Base-by-base conservation (phyloP, 1,140 invertebrate species). In the Aphelinus certus region DNA sequence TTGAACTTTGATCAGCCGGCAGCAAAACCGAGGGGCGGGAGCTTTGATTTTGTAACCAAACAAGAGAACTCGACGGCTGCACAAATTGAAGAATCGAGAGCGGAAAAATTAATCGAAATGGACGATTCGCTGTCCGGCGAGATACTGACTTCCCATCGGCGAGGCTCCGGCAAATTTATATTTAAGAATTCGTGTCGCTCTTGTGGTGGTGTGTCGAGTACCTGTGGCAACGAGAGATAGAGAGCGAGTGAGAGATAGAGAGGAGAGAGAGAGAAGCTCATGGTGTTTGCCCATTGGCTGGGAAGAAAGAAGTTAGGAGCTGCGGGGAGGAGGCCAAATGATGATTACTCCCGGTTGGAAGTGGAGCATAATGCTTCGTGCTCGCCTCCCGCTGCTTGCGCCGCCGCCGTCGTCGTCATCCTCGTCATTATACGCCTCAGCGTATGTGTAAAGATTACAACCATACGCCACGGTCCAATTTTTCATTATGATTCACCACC, bases 321-420 rank as follows among this genome's bases (percentile, higher is more conserved):
- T 2, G 51, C 51, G 51, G 51, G 51, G 51, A 58, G 48, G 57
- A 62, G 57, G 73, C 77, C 77, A 82, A 82, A 83, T 79, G 80
- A 81, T 82, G 80, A 83, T 83, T 82, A 78, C 80, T 80, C 71
- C 62, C 75, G 75, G 55, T 74, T 71, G 66, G 70, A 75, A 75
- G 76, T 60, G 69, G 63, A 61, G 67, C 56, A 66, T 60, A 73
- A 75, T 73, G 66, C 61, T 79, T 72, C 70, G 71, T 55, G 76
- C 62, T 73, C 60, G 74, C 68, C 75, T 71, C 69, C 67, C 76
- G 71, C 79, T 71, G 65, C 73, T 47, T 47, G 70, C 68, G 65
- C 67, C 70, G 76, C 73, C 65, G 58, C 75, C 78, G 66, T 77
- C 74, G 75, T 79, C 78, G 78, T 79, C 78, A 75, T 80, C 73